Evolutionary conservation across 2,113 vertebrate species (phyloP).

Genomic region (Odocoileus hemionus): DNA sequence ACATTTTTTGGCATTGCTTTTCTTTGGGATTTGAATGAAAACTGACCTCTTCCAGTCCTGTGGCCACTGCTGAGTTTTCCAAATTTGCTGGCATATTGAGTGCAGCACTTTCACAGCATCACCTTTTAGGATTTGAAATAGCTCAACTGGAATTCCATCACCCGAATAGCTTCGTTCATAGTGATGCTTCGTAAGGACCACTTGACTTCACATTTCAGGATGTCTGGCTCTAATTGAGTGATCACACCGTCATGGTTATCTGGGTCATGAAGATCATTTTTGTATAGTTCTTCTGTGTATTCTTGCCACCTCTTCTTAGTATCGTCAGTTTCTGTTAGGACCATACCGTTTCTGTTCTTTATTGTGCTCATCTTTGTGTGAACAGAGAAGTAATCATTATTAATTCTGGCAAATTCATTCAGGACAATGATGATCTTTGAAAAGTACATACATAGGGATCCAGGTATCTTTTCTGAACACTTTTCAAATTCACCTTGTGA

Average conservation of each 20-base stretch:
- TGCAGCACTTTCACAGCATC: not conserved
- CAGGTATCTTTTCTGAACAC: not conserved
- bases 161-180: not conserved
- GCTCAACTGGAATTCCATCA: not conserved
- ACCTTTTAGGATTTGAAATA: not conserved
- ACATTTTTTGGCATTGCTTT: not conserved
- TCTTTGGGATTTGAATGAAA: not conserved
- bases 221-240: not conserved
- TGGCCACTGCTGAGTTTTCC: not conserved
- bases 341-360: not conserved
- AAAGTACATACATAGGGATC: not conserved
- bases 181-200: not conserved
- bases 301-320: not conserved
- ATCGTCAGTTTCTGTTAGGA: not conserved
- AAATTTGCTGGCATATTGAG: not conserved
- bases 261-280: not conserved
- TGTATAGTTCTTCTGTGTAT: not conserved
- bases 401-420: not conserved
- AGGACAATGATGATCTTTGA: not conserved
- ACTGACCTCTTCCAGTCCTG: not conserved
- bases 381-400: not conserved
- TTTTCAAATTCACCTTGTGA: not conserved
- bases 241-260: not conserved
- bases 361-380: not conserved
- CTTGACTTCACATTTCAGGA: not conserved